Conservation (phyloP, 2,113 vertebrate genomes). For the Alces alces region DNA sequence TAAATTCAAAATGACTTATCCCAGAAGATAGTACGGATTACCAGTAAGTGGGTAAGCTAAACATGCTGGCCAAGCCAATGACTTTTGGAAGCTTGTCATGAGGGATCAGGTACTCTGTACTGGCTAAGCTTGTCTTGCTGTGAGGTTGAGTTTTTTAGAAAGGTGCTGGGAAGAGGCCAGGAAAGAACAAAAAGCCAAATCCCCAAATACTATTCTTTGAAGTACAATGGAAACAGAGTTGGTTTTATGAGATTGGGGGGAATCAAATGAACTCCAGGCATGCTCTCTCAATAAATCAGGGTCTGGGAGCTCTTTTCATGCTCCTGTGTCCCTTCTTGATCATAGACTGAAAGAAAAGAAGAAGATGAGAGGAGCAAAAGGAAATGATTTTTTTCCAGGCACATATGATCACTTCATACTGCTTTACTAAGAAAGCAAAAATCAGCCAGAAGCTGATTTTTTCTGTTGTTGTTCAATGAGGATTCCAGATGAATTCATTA, state of each 20-base stretch:
- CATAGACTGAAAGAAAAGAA: background rate
- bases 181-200: background rate
- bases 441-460: background rate
- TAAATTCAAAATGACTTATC: background rate
- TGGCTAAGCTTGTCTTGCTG: background rate
- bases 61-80: background rate
- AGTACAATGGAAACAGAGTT: background rate
- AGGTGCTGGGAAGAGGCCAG: background rate
- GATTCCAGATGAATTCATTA: background rate
- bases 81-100: background rate
- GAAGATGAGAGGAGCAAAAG: background rate
- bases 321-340: background rate
- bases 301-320: background rate
- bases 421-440: constrained; percentile 14
- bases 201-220: background rate
- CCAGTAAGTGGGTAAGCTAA: background rate
- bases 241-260: background rate
- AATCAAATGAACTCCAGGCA: background rate
- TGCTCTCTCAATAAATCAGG: background rate
- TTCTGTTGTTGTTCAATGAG: background rate
- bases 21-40: background rate
- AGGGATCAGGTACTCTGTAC: background rate
- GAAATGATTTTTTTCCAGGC: background rate
- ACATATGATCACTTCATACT: background rate
- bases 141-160: background rate